Base-by-base conservation (phyloP, 2,797 vertebrate genomes). In the Notoglanidium macrostoma region DNA sequence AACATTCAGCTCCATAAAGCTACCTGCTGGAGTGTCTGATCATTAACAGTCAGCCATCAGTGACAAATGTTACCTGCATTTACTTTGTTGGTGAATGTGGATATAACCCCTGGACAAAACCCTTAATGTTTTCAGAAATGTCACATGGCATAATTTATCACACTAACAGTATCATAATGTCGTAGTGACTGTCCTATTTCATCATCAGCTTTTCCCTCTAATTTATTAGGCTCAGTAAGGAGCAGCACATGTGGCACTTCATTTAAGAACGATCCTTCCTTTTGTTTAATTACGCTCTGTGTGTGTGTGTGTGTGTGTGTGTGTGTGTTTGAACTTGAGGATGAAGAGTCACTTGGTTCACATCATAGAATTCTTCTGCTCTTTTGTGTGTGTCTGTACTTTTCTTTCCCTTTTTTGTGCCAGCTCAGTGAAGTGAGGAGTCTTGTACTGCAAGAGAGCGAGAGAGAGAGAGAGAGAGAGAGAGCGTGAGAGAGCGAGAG, bases 311-410 rank as follows among this genome's bases (percentile, higher is more conserved):
- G 46, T 29, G 54, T 85, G 72, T 78, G 23, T 74, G 74, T 82
- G 68, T 85, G 35, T 61, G 51, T 49, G 67, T 80, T 8, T 82
- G 67, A 35, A 82, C 49, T 63, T 12, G 10, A 73, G 85, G 76
- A 86, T 80, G 85, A 78, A 86, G 85, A 65, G 73, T 81, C 77
- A 72, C n/a, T 57, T 14, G 85, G 85, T 82, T 65, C 86, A 87
- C 46, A 65, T 65, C 81, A 87, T 44, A 59, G 29, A 61, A 82
- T 46, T 82, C 19, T 8, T 87, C 79, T 82, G 35, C 40, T 82
- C 67, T 81, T 80, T 80, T 87, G 78, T 87, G 78, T 87, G 29
- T 68, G 46, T 87, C 35, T 87, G 26, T 79, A 40, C 35, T 17
- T 82, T 57, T 87, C 57, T 55, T 21, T 26, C 26, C 73, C 19